Conservation (phyloP, 2,113 vertebrate species). For the Podarcis raffonei region DNA sequence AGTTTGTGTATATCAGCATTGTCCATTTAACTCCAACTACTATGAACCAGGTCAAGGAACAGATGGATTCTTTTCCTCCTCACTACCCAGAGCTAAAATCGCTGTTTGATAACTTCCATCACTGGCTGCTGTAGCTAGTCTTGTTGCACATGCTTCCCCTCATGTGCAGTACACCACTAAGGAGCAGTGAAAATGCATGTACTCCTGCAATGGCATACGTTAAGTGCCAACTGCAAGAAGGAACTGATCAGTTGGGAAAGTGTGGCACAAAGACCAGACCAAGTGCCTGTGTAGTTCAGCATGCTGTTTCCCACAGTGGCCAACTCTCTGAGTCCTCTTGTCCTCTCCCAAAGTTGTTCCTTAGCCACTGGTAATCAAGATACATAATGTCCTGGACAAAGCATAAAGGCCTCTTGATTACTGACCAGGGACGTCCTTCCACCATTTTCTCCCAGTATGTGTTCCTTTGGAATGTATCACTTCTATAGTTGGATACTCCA, state of each 20-base stretch:
- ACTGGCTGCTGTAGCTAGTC: neutral
- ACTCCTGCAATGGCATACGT: neutral
- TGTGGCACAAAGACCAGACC: neutral
- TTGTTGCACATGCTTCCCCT: neutral
- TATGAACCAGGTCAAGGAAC: constrained; percentile 6
- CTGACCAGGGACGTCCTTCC: neutral
- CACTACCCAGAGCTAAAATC: accelerated
- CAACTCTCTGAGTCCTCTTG: neutral
- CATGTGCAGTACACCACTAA: neutral
- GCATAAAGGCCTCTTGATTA: neutral
- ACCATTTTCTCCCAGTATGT: neutral
- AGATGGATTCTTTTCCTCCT: neutral
- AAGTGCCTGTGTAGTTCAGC: neutral
- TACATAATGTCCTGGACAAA: no score
- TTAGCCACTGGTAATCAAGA: neutral
- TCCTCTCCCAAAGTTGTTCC: neutral
- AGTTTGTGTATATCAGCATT: neutral
- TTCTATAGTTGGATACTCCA: neutral
- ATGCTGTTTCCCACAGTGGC: neutral
- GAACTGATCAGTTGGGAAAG: neutral
- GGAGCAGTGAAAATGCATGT: neutral
- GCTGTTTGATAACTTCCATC: neutral
- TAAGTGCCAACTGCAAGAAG: neutral
- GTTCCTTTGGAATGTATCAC: neutral
- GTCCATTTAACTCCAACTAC: neutral